Conservation (phyloP, 2,797 vertebrate genomes). For the Argentina silus region DNA sequence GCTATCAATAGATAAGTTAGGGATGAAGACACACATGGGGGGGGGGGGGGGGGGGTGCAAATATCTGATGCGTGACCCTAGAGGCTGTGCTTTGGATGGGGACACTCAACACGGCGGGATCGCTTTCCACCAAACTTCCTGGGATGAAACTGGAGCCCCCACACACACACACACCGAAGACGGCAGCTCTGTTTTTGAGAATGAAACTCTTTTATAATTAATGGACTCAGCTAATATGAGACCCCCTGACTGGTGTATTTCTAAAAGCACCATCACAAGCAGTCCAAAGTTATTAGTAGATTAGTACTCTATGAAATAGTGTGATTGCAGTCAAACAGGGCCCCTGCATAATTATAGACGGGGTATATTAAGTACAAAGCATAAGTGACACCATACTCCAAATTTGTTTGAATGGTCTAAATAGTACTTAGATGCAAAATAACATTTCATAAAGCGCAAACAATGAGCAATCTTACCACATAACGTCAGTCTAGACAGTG, state of each 20-base stretch:
- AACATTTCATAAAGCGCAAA: too few relatives aligned
- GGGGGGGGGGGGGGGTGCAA: not conserved
- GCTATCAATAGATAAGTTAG: conserved; percentile 42
- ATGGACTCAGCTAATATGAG: conserved; percentile 45
- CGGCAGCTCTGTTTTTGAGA: conserved; percentile 54
- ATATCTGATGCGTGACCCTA: conserved; percentile 49
- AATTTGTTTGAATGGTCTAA: too few relatives aligned
- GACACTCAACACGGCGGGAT: conserved; percentile 34
- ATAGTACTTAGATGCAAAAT: too few relatives aligned
- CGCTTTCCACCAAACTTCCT: conserved; percentile 60
- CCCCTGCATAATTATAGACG: not conserved
- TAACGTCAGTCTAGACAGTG: too few relatives aligned
- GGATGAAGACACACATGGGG: not conserved
- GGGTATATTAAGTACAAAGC: too few relatives aligned
- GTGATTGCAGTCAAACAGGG: not conserved
- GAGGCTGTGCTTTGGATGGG: conserved; percentile 43
- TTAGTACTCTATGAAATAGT: not conserved
- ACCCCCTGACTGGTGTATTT: conserved; percentile 6
- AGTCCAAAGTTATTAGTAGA: not conserved
- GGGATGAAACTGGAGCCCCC: conserved; percentile 58
- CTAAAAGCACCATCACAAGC: conserved; percentile 13
- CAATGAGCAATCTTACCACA: too few relatives aligned
- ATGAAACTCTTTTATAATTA: conserved; percentile 62
- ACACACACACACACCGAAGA: conserved; percentile 5
- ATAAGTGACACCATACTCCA: too few relatives aligned